Evolutionary conservation across 53 echinoderm and acorn worm species (phyloP).

Genomic region (Mesocentrotus franciscanus): DNA sequence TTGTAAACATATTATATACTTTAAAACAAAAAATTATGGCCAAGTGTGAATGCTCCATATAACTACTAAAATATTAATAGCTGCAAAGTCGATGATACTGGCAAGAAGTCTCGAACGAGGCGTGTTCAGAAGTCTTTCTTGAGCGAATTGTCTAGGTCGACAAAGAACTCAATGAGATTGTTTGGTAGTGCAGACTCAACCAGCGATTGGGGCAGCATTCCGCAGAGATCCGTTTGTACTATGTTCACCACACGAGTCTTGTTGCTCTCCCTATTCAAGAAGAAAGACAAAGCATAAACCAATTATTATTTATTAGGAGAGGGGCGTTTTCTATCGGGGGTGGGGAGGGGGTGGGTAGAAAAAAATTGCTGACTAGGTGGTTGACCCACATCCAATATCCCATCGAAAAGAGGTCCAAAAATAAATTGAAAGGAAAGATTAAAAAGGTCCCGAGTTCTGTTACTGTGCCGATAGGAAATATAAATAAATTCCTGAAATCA

Average conservation of each 20-base stretch:
- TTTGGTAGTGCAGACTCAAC: slow-evolving; percentile 95
- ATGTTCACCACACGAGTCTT: slow-evolving; percentile 89
- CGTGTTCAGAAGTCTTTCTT: slow-evolving; percentile 73
- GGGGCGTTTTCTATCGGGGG: too few species aligned
- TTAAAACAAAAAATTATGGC: neutral
- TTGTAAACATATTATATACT: neutral
- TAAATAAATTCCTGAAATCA: too few species aligned
- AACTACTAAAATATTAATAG: neutral
- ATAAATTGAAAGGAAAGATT: too few species aligned
- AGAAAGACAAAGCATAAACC: slow-evolving; percentile 23
- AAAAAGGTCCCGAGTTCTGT: too few species aligned
- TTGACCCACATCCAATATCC: too few species aligned
- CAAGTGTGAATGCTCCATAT: neutral
- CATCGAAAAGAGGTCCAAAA: too few species aligned
- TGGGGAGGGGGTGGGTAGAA: too few species aligned
- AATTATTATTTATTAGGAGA: neutral
- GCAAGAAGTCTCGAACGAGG: neutral
- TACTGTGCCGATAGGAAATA: too few species aligned
- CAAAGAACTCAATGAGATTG: slow-evolving; percentile 93
- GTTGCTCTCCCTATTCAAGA: slow-evolving; percentile 74
- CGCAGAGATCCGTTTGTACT: slow-evolving; percentile 91
- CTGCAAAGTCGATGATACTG: neutral
- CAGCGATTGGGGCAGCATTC: slow-evolving; percentile 91
- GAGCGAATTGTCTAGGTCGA: slow-evolving; percentile 87
- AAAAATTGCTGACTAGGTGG: too few species aligned